Base-by-base conservation (phyloP, 2,797 vertebrate genomes). In the Siniperca scherzeri region DNA sequence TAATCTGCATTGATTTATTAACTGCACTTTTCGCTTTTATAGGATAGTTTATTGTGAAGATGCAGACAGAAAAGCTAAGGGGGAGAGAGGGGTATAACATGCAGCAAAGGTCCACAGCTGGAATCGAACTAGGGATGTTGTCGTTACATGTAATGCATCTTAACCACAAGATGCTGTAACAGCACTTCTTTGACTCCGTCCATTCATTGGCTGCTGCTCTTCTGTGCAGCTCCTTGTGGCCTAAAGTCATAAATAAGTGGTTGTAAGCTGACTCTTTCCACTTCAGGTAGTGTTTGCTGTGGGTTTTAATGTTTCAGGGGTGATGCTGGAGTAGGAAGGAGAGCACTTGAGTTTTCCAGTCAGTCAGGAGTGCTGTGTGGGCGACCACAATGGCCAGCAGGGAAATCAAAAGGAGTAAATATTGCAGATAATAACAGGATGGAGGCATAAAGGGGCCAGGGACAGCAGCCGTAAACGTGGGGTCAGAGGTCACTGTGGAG, bases 391-490 rank as follows among this genome's bases (percentile, higher is more conserved):
- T 83, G 90, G 77, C 83, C 85, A 76, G 70, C 76, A 70, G 87
- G 84, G 83, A 74, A 89, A 94, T 94, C 89, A 93, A 92, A 91
- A 92, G 93, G 90, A 94, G 94, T 94, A 94, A 95, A 95, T 95
- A 94, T 94, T 88, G 88, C 78, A 93, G 94, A 94, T 95, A 95
- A 95, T 94, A 94, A 94, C 92, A 87, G 87, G 86, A 86, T 78
- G 91, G 86, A 84, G 81, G 86, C 83, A 94, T 93, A 94, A 95
- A 94, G 91, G 85, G 91, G 77, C 81, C 61, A 4, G 74, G 92
- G 92, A 90, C 84, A 69, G 94, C 77, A 13, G 86, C 86, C 67
- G 67, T 95, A 95, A 96, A 93, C 50, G 90, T 76, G 75, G 89
- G 90, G 93, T 94, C 91, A 94, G 60, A 91, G 93, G 96, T 96